These are phyloP conservation scores for Cabera pusaria DNA, from an alignment of 2,888 invertebrate species.

Conservation along the genomic window DNA sequence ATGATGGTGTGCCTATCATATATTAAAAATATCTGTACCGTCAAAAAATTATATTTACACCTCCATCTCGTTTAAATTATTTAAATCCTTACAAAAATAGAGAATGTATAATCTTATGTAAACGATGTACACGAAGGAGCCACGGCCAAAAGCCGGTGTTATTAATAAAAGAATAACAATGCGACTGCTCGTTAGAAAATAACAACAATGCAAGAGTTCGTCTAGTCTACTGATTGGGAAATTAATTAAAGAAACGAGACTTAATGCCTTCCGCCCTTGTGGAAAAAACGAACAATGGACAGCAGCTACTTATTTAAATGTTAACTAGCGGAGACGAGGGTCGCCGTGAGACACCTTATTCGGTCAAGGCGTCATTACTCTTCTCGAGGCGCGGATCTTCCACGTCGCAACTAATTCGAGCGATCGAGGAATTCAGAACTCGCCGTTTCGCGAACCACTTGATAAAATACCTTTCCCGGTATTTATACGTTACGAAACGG, in stretches of 20 bases:
- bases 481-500: constrained; percentile 43
- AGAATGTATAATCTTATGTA: constrained; percentile 17
- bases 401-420: too few species aligned
- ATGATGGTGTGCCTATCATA: too few species aligned
- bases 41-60: too few species aligned
- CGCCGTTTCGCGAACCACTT: constrained; percentile 21
- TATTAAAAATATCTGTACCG: too few species aligned
- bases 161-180: constrained; percentile 41
- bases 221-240: constrained; percentile 41
- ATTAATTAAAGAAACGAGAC: constrained; percentile 51
- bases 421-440: not conserved
- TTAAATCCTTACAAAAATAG: constrained; percentile 14
- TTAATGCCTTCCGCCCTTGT: constrained; percentile 56
- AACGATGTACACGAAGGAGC: constrained; percentile 10
- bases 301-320: constrained; percentile 42
- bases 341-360: constrained; percentile 33
- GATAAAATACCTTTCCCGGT: constrained; percentile 43
- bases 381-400: too few species aligned
- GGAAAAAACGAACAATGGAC: constrained; percentile 54
- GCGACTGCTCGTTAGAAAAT: constrained; percentile 45
- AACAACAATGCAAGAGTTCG: constrained; percentile 52
- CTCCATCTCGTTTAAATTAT: constrained; percentile 9
- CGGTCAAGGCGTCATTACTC: constrained; percentile 52
- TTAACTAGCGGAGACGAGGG: constrained; percentile 48
- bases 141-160: constrained; percentile 14